Base-by-base conservation (phyloP, 2,888 invertebrate genomes). In the Eristalinus sepulchralis region DNA sequence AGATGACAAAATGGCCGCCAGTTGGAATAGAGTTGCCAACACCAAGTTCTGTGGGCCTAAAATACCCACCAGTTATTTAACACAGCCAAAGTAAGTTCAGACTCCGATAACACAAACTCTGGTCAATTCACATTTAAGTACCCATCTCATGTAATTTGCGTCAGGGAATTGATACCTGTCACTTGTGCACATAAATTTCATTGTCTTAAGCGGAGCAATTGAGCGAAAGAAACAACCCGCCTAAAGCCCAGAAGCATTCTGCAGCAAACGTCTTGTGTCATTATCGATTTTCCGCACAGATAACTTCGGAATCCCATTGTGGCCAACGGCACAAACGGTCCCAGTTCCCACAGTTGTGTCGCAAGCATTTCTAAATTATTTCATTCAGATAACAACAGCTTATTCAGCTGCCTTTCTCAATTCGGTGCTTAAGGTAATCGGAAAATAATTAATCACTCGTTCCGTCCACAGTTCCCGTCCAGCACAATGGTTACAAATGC, bases 391-490 rank as follows among this genome's bases (percentile, higher is more conserved):
- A 83, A 27, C 53, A 75, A 60, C 11, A 36, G 27, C 36, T 53
- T 53, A 60, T 60, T 83, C 62, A 53, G 36, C 64, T 68, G 34
- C 11, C 59, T 60, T 57, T 27, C 57, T 57, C 57, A 33, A n/a
- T 39, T 62, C 6, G 66, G 73, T 70, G 70, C 73, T 82, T 66
- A 73, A 39, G 68, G 55, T 70, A 85, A 85, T 77, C 81, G 81
- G 60, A 64, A 82, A 85, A 60, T 55, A 85, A 85, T 85, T 73
- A 85, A 85, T 85, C 85, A 85, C 63, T 20, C 39, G n/a, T 34
- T 17, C 31, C 33, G 20, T 33, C n/a, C n/a, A 6, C 9, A 5
- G 24, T 5, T 13, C 62, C 27, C 17, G n/a, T n/a, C 10, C 64
- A 53, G 47, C 67, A 72, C 47, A 73, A 66, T 60, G 27, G 17